Evolutionary conservation across 2,888 invertebrate genomes (phyloP), one percentile per base, ranked within the genome.

Genomic region (Biston stratarius): DNA sequence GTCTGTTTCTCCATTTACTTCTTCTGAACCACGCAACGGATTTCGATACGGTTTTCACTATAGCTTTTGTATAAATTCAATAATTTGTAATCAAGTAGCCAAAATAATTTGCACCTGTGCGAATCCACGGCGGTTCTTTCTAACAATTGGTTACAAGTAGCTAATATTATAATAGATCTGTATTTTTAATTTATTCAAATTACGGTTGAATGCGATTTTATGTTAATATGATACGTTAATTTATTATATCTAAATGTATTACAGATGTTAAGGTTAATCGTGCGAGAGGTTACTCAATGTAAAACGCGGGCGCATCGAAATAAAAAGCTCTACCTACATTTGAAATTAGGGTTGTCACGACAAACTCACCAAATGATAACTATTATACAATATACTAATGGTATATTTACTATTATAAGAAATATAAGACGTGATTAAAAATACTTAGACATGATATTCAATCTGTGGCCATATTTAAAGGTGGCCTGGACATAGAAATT

Each of bases 251-350:
- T 60, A 59, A 60, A 70, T 57, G 57, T 48, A 38, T 62, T 61
- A 52, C 61, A 69, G 64, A 74, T 71, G 75, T 79, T 82, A 89
- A 88, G 88, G 88, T 88, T 84, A 86, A 70, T 71, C 76, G 77
- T 75, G 77, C 70, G 61, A 56, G 75, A 77, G 74, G 77, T 85
- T 85, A 77, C 85, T 75, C 77, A 83, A 85, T 67, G 63, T 59
- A 59, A 59, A 63, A 73, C 76, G 76, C 75, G 47, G 71, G 80
- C 78, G 78, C 84, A 81, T 81, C 70, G 83, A 85, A 91, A 91
- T 84, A 81, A 90, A 92, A 90, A 92, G 91, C 89, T 74, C 76
- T 84, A 77, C 84, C 85, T 79, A 85, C 85, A 80, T 79, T 79
- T 77, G n/a, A 42, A 8, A 48, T 9, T 60, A 67, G 67, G 67